phyloP scores from a whole-genome alignment of 1,140 invertebrate genomes.

The Bombus confusus region DNA sequence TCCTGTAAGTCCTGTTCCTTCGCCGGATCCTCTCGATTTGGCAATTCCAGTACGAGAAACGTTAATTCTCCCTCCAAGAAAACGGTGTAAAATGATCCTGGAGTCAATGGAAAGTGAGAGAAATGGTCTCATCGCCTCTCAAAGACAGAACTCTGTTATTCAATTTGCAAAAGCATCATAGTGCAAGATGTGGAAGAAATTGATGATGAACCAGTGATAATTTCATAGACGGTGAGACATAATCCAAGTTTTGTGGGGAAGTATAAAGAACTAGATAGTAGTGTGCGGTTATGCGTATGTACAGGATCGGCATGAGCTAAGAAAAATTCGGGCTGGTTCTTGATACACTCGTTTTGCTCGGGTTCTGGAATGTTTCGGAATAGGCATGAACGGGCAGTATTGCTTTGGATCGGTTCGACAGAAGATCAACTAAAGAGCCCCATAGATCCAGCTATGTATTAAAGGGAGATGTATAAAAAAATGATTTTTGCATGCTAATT shows the following conservation, averaged over 20 bases:
- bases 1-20: conserved; percentile 83
- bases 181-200: conserved; percentile 31
- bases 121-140: conserved; percentile 77
- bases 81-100: conserved; percentile 90
- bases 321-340: no score
- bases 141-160: conserved; percentile 90
- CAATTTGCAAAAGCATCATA: conserved; percentile 90
- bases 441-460: no score
- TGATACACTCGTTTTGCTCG: no score
- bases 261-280: no score
- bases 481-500: no score
- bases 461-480: no score
- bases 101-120: conserved; percentile 85
- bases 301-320: no score
- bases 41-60: conserved; percentile 84
- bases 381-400: no score
- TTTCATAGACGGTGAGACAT: neutral
- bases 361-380: no score
- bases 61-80: conserved; percentile 88
- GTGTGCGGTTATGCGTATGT: no score
- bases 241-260: neutral
- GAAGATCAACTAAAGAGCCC: no score
- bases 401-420: no score
- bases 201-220: neutral
- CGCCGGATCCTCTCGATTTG: conserved; percentile 84